phyloP scores from a whole-genome alignment of 2,888 invertebrate species.

The Heteropelma amictum region DNA sequence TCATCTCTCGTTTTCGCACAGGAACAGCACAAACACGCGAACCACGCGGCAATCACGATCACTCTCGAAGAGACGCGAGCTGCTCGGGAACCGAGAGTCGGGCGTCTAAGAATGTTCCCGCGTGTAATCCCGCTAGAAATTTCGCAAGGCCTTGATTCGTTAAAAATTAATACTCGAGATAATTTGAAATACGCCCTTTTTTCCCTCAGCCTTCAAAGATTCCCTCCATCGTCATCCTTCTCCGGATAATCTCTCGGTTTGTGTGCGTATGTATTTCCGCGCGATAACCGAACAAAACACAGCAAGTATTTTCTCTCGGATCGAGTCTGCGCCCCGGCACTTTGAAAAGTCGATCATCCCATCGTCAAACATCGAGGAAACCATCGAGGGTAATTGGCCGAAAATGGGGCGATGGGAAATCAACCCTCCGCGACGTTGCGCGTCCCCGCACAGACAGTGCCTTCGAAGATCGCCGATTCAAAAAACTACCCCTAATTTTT shows the following conservation, averaged over 20 bases:
- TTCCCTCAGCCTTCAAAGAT: background rate
- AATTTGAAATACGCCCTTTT: background rate
- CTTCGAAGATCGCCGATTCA: too few relatives aligned
- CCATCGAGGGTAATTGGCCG: constrained; percentile 32
- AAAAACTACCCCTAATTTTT: too few relatives aligned
- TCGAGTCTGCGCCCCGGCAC: constrained; percentile 26
- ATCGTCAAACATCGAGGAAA: background rate
- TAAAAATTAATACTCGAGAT: too few relatives aligned
- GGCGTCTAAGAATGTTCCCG: too few relatives aligned
- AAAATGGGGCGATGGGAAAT: constrained; percentile 37
- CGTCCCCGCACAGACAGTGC: too few relatives aligned
- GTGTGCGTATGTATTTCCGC: background rate
- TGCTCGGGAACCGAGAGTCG: constrained; percentile 21
- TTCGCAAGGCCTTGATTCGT: too few relatives aligned
- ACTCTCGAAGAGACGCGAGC: background rate
- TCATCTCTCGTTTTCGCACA: background rate
- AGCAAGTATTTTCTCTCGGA: constrained; percentile 64
- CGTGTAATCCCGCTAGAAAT: too few relatives aligned
- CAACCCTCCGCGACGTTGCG: too few relatives aligned
- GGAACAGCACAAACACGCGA: constrained; percentile 26
- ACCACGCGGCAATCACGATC: constrained; percentile 9
- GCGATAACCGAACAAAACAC: constrained; percentile 53
- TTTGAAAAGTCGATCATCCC: constrained; percentile 43
- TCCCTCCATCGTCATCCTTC: background rate
- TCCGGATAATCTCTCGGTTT: too few relatives aligned